A percentile compares a stretch with the other conserved stretches of the same genome.
These are phyloP conservation scores for Mormyrus proboscirostris DNA, from an alignment of 2,797 vertebrate species.

Conservation along the genomic window DNA sequence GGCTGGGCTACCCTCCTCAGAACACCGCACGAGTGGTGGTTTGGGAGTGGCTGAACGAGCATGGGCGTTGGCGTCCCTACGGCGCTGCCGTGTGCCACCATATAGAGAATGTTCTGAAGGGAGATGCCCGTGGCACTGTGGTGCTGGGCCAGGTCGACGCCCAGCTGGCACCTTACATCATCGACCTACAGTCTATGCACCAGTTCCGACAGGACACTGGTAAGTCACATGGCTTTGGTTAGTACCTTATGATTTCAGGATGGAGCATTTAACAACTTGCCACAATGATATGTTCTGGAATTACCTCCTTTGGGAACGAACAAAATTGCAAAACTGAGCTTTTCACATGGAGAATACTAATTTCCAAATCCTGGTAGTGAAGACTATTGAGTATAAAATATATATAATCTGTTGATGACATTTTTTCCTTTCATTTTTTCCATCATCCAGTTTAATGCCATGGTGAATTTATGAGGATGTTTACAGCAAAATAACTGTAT, in stretches of 20 bases:
- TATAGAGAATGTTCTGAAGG: slow-evolving; percentile 87
- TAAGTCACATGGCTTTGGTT: slow-evolving; percentile 50
- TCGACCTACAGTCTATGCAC: slow-evolving; percentile 95
- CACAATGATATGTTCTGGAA: neutral
- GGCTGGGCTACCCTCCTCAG: slow-evolving; percentile 79
- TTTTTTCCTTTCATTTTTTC: neutral
- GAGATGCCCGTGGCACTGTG: slow-evolving; percentile 78
- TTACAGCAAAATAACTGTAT: neutral
- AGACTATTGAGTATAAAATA: neutral
- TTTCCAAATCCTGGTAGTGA: neutral
- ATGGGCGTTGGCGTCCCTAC: slow-evolving; percentile 91
- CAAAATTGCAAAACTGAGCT: neutral
- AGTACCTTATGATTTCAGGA: neutral
- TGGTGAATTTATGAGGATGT: neutral
- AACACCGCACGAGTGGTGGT: slow-evolving; percentile 90
- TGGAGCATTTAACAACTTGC: neutral
- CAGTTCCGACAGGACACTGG: slow-evolving; percentile 96
- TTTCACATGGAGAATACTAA: neutral
- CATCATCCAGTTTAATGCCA: neutral
- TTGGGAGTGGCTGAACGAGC: slow-evolving; percentile 96
- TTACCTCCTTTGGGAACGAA: neutral
- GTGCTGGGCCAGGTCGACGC: slow-evolving; percentile 87
- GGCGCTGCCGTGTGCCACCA: slow-evolving; percentile 85
- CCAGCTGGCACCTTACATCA: slow-evolving; percentile 85
- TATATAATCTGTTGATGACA: neutral